Percentiles rank a stretch among this genome's conserved stretches.
These are phyloP conservation scores for Helicoverpa zea DNA, from an alignment of 1,140 invertebrate genomes.

Conservation along the genomic window DNA sequence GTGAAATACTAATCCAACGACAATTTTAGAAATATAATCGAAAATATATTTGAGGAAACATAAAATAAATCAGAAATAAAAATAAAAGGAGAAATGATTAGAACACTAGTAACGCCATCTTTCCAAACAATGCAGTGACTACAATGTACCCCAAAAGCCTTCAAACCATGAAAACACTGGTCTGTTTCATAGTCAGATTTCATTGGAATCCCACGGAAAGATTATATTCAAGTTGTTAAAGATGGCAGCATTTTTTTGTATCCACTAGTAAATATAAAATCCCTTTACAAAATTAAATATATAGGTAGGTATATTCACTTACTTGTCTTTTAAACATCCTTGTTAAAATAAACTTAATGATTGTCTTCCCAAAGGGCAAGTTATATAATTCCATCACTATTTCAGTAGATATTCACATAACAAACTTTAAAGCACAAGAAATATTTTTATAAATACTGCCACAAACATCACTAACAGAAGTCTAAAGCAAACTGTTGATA, in stretches of 20 bases:
- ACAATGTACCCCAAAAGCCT: background rate
- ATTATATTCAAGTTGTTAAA: background rate
- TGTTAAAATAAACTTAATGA: background rate
- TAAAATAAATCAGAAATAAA: background rate
- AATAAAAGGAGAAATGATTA: background rate
- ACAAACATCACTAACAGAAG: slow-evolving; percentile 64
- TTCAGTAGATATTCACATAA: background rate
- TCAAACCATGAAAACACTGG: background rate
- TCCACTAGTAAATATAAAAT: background rate
- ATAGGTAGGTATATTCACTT: too few relatives aligned
- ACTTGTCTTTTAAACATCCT: background rate
- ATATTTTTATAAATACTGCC: slow-evolving; percentile 24
- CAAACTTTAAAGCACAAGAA: background rate
- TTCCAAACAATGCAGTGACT: background rate
- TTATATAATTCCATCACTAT: background rate
- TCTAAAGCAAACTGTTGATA: slow-evolving; percentile 82
- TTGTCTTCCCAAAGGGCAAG: background rate
- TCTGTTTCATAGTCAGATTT: too few relatives aligned
- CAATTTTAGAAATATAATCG: background rate
- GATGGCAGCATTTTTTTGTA: background rate
- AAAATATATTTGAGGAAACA: background rate
- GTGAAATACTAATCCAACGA: background rate
- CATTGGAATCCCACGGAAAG: too few relatives aligned
- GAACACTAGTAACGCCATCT: background rate
- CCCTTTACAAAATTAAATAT: too few relatives aligned